Base-by-base conservation (phyloP, 2,113 vertebrate genomes). In the Corynorhinus townsendii region DNA sequence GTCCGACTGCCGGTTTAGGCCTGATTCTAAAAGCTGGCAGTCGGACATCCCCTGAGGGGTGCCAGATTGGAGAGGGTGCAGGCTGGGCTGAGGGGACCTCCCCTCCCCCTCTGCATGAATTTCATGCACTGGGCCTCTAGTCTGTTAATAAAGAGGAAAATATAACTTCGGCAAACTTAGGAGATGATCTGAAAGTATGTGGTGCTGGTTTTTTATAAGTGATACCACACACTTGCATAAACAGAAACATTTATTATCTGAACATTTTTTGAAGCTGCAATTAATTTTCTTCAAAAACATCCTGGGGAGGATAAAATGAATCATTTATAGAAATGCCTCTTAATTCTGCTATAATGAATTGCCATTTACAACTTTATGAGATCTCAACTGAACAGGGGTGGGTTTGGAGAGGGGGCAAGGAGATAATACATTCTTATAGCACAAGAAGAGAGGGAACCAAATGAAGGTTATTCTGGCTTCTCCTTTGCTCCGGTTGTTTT, bases 211-310 rank as follows among this genome's bases (percentile, higher is more conserved):
- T 71, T 82, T 69, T 47, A 68, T 1, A 95, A 88, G 56, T 4
- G 33, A 40, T 71, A 38, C 7, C 7, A 28, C 1, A 3, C 16
- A 71, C 12, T 1, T 66, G 26, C n/a, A 66, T 52, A 92, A 71
- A 47, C 5, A 19, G 10, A 72, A 75, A 45, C 22, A 66, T 35
- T 49, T 54, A 54, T 75, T 86, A 86, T 28, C 7, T 69, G 9
- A 17, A 43, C 6, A 30, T 45, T 93, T 94, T 64, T 56, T 28
- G 9, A 75, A 15, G 15, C 19, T 84, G 4, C 5, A 86, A 64
- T 92, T 35, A 24, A 75, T 81, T 68, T 82, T 35, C 30, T 71
- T 80, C 33, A 83, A 14, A 92, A 96, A 75, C 14, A 80, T 83
- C 1, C 11, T 26, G 26, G 30, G 35, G n/a, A 89, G 3, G 22